Evolutionary conservation across 2,797 vertebrate species (phyloP).

Genomic region (Gambusia yucatana): DNA sequence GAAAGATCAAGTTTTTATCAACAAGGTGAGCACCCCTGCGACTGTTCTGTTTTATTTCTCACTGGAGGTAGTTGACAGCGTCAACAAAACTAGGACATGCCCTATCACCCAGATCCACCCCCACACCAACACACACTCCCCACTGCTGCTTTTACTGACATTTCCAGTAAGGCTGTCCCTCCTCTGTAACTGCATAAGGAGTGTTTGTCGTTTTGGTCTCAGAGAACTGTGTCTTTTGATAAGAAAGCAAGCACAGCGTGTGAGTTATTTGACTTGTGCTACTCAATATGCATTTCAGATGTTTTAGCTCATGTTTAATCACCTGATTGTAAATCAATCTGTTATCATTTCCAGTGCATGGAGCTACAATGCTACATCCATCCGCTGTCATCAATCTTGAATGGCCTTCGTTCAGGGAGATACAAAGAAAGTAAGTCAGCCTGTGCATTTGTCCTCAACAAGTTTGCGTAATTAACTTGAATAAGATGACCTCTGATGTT

Average conservation of each 20-base stretch:
- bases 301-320: conserved; percentile 6
- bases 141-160: conserved; percentile 17
- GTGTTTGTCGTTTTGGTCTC: conserved; percentile 36
- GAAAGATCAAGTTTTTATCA: conserved; percentile 71
- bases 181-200: not conserved
- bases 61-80: conserved; percentile 21
- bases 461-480: not conserved
- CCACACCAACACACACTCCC: not conserved
- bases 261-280: conserved; percentile 4
- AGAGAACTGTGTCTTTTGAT: conserved; percentile 13
- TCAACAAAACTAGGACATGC: conserved; percentile 43
- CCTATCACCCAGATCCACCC: conserved; percentile 52
- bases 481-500: not conserved
- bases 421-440: conserved; percentile 84
- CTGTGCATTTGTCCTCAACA: conserved; percentile 13
- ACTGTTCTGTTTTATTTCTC: conserved; percentile 17
- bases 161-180: conserved; percentile 48
- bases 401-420: conserved; percentile 83
- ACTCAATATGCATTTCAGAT: not conserved
- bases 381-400: conserved; percentile 83
- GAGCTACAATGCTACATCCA: conserved; percentile 86
- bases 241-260: conserved; percentile 9
- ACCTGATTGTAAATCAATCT: conserved; percentile 27
- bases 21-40: conserved; percentile 76
- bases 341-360: conserved; percentile 73